Evolutionary conservation across 2,888 invertebrate genomes (phyloP), one percentile per base, ranked within the genome.

Genomic region (Hirtodrosophila alboralis): DNA sequence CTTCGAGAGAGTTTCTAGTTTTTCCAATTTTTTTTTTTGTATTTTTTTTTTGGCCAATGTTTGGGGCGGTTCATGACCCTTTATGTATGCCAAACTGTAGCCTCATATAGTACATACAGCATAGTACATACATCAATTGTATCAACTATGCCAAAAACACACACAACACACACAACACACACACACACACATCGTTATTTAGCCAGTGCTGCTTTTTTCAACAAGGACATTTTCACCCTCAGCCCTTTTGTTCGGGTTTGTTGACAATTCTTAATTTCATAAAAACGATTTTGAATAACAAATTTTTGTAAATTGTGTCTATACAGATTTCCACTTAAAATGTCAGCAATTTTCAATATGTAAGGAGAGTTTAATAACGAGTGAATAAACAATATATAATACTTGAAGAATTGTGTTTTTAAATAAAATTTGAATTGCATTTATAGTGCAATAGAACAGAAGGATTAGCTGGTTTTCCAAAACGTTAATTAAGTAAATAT

Each of bases 61-160:
- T 37, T 0, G 18, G 1, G 34, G 10, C 40, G 37, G 67, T 53
- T 59, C 47, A 48, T 72, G 38, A 67, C 48, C 59, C 48, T 51
- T 54, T 70, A 18, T 59, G 53, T 53, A 28, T 26, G 45, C 18
- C 48, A 30, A 58, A 37, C 53, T 59, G 58, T 41, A 58, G 26
- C 13, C 40, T 28, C 14, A 6, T 23, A 23, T 23, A 7, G 16
- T 30, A 43, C 12, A 10, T 12, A 30, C 10, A 28, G 28, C 7
- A 8, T n/a, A 28, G 14, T 14, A 47, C 26, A n/a, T 48, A 34
- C 58, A 57, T 68, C 74, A 69, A 72, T 74, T 64, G 64, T 54
- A 63, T 60, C 53, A 57, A 60, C 43, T 45, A 34, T 57, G 44
- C 18, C 57, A 57, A 21, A 48, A 31, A 31, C 26, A 45, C 33